These are phyloP conservation scores for Trypoxylon attenuatum DNA, from an alignment of 2,888 invertebrate genomes.

Conservation along the genomic window DNA sequence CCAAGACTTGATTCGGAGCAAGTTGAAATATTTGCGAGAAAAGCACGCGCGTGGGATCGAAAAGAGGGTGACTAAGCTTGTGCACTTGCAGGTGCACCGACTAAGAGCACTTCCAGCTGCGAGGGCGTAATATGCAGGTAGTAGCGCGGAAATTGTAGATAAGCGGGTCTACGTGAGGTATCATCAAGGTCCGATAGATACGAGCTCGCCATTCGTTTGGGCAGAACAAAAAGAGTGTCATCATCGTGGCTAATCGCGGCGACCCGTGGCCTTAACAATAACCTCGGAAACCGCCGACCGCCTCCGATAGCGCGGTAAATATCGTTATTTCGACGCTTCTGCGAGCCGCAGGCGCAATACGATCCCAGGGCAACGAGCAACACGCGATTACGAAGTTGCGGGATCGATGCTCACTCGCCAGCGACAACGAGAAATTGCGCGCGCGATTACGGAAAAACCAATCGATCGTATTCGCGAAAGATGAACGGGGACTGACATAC, in stretches of 20 bases:
- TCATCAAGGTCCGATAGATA: slow-evolving; percentile 49
- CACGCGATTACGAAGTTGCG: not conserved
- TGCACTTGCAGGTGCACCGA: slow-evolving; percentile 42
- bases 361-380: too few relatives aligned
- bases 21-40: slow-evolving; percentile 3
- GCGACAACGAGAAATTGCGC: not conserved
- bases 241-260: slow-evolving; percentile 39
- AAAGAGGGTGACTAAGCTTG: slow-evolving; percentile 39
- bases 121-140: slow-evolving; percentile 52
- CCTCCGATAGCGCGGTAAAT: slow-evolving; percentile 16
- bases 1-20: slow-evolving; percentile 1
- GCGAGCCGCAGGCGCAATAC: too few relatives aligned
- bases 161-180: slow-evolving; percentile 40
- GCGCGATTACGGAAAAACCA: not conserved
- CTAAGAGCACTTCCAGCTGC: slow-evolving; percentile 37
- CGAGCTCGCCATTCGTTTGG: slow-evolving; percentile 38
- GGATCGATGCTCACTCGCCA: not conserved
- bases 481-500: too few relatives aligned
- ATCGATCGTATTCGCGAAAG: too few relatives aligned
- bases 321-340: slow-evolving; percentile 11
- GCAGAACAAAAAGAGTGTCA: slow-evolving; percentile 42
- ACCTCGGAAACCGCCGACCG: slow-evolving; percentile 19
- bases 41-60: slow-evolving; percentile 12
- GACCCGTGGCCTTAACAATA: slow-evolving; percentile 23
- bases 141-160: slow-evolving; percentile 43